Conservation (phyloP, 2,888 invertebrate species). For the Hyalella azteca region DNA sequence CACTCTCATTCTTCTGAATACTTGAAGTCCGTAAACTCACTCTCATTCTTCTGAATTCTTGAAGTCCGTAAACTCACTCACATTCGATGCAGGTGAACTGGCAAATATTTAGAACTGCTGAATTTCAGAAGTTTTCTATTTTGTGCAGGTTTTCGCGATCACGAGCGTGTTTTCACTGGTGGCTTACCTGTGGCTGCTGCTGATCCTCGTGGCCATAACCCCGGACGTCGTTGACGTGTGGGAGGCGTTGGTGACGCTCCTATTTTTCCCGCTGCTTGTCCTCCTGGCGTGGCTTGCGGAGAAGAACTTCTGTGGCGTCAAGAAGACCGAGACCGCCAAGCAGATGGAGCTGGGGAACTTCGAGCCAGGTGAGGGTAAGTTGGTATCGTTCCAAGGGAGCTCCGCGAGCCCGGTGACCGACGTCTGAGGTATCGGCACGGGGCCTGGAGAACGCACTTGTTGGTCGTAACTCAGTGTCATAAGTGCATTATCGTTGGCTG, state of each 20-base stretch:
- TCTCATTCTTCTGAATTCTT: no score
- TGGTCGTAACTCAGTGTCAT: no score
- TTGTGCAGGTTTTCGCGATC: conserved; percentile 64
- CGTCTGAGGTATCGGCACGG: no score
- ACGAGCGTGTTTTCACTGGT: conserved; percentile 66
- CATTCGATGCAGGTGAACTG: no score
- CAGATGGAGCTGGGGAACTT: conserved; percentile 65
- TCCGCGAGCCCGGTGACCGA: no score
- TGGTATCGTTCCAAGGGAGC: conserved; percentile 11
- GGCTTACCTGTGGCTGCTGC: conserved; percentile 70
- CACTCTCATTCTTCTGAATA: no score
- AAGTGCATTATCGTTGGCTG: no score
- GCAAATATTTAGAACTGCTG: no score
- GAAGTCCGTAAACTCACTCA: no score
- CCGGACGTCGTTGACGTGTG: conserved; percentile 66
- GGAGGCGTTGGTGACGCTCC: conserved; percentile 69
- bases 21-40: no score
- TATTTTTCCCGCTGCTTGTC: conserved; percentile 68
- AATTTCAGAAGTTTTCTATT: no score
- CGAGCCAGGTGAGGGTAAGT: conserved; percentile 62
- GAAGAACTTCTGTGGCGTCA: conserved; percentile 64
- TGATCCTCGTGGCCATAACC: conserved; percentile 64
- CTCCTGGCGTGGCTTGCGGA: conserved; percentile 68
- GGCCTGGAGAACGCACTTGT: no score
- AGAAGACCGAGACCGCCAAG: conserved; percentile 61